A percentile compares a stretch with the other conserved stretches of the same genome.
These are phyloP conservation scores for Adoxophyes honmai DNA, from an alignment of 1,140 invertebrate genomes.

Conservation along the genomic window DNA sequence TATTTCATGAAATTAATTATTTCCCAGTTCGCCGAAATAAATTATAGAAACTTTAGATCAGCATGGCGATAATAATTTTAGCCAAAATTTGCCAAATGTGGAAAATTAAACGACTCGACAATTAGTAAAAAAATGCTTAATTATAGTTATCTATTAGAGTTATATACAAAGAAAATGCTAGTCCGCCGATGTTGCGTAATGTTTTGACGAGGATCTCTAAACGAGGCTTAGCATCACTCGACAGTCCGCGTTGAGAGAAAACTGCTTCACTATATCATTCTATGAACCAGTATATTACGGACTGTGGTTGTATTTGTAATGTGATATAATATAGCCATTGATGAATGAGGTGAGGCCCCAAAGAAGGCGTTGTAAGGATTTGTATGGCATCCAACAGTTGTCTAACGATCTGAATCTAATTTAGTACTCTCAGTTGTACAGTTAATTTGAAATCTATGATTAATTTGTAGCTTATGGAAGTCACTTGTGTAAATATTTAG, in stretches of 20 bases:
- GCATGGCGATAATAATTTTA: slow-evolving; percentile 46
- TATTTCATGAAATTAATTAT: slow-evolving; percentile 4
- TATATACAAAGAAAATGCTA: slow-evolving; percentile 25
- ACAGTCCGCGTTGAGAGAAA: background rate
- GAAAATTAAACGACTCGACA: slow-evolving; percentile 27
- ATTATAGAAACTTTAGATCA: background rate
- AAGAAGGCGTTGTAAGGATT: background rate
- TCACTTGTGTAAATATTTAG: slow-evolving; percentile 4
- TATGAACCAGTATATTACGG: background rate
- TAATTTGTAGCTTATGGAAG: background rate
- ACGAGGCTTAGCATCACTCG: slow-evolving; percentile 4
- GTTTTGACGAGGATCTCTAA: background rate
- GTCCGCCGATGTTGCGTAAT: slow-evolving; percentile 17
- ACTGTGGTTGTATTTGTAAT: slow-evolving; percentile 13
- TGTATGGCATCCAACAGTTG: background rate
- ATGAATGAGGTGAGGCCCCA: background rate
- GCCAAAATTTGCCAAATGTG: slow-evolving; percentile 70
- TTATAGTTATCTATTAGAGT: slow-evolving; percentile 36
- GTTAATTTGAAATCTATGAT: background rate
- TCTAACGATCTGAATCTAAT: background rate
- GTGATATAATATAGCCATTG: slow-evolving; percentile 10
- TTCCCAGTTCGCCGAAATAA: background rate
- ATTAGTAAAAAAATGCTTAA: slow-evolving; percentile 32
- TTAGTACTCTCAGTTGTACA: background rate
- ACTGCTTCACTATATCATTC: background rate